Percentiles rank a stretch among this genome's conserved stretches.
These are phyloP conservation scores for Dynastes maya DNA, from an alignment of 2,888 invertebrate genomes.

Conservation along the genomic window DNA sequence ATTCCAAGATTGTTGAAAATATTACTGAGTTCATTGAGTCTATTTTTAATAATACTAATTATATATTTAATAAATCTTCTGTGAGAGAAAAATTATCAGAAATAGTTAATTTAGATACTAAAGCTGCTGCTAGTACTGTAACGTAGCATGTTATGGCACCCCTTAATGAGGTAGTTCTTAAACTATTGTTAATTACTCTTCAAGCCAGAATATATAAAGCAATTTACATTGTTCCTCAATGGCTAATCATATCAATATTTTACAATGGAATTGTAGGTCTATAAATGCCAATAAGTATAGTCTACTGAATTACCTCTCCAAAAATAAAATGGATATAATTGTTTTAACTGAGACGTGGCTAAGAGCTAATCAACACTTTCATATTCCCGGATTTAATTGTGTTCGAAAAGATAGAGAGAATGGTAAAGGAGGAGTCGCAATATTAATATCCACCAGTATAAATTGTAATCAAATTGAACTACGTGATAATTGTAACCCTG, in stretches of 20 bases:
- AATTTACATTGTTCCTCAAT: background rate
- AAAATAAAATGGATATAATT: background rate
- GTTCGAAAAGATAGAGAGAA: slow-evolving; percentile 8
- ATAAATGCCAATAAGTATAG: background rate
- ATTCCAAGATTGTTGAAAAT: background rate
- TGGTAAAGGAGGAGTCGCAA: slow-evolving; percentile 12
- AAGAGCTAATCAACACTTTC: background rate
- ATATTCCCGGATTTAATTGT: background rate
- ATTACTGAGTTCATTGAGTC: too few species aligned
- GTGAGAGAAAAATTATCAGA: background rate
- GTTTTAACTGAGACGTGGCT: background rate
- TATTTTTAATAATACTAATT: too few species aligned
- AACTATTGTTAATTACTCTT: background rate
- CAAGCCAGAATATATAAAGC: background rate
- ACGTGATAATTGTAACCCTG: background rate
- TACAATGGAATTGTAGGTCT: slow-evolving; percentile 15
- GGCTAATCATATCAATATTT: slow-evolving; percentile 11
- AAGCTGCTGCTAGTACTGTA: background rate
- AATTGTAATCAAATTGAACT: background rate
- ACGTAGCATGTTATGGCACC: background rate
- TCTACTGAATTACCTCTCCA: background rate
- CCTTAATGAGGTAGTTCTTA: background rate
- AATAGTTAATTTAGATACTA: background rate
- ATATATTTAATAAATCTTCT: background rate
- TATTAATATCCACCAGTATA: background rate